Evolutionary conservation across 2,113 vertebrate genomes (phyloP), one percentile per base, ranked within the genome.

Genomic region (Xiphias gladius): DNA sequence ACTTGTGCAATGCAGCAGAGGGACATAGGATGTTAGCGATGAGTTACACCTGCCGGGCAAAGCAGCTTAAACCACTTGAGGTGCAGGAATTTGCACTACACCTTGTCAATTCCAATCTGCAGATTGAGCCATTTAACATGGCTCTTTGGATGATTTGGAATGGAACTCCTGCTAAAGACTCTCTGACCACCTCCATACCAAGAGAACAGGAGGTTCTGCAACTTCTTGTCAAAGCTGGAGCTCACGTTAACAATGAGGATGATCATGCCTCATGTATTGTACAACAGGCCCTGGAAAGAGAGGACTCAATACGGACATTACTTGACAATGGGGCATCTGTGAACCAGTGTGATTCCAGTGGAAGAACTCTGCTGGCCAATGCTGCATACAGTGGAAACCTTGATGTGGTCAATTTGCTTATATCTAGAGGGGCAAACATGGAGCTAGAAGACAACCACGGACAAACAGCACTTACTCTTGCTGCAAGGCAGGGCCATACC

Each of bases 131-230:
- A 11, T 97, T 95, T 28, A 96, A 98, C 83, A 90, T 99, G 70
- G 98, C 98, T 57, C 96, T 99, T 54, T 99, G 98, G 98, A 98
- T 99, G 98, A 96, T 99, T 64, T 99, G 98, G 98, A 99, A 98
- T 13, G 97, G 98, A 64, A 98, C 98, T 0, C 98, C 98, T 19
- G 96, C 99, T 63, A 97, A 97, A 94, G 97, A 99, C 91, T 98
- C 98, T 7, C 94, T 99, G 80, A 97, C 95, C 30, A 97, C 96
- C 14, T 91, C 97, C 24, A 97, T 99, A 89, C 98, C 98, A 41
- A 98, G 96, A 93, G 98, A 99, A 72, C 98, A 98, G 86, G 98
- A 99, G 85, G 98, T 99, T 1, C 88, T 99, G 12, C 98, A 99
- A 87, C 96, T 99, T 67, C 88, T 99, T 80, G 97, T 99, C 3